Percentiles rank a stretch among this genome's conserved stretches.
phyloP scores from a whole-genome alignment of 2,888 invertebrate genomes.

The Galeopsomyia nigrocyanea region DNA sequence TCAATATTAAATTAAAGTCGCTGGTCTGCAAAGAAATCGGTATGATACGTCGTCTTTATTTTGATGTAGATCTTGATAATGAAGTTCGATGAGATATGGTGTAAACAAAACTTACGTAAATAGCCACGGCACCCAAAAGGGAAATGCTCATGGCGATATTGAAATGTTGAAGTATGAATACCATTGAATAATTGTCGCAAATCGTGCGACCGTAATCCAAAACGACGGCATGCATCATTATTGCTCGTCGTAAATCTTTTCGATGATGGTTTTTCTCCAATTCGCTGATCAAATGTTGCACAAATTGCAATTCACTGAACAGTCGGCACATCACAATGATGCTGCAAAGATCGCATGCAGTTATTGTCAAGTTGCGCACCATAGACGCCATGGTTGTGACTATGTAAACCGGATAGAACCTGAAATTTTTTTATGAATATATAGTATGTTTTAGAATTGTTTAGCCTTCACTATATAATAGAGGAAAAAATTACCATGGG shows the following conservation, averaged over 20 bases:
- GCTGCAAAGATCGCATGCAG: neutral
- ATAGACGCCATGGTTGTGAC: neutral
- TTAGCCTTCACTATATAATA: conserved; percentile 8
- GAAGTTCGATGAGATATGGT: neutral
- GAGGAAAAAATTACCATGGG: neutral
- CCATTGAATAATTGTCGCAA: neutral
- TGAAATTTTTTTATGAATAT: neutral
- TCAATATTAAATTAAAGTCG: neutral
- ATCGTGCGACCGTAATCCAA: conserved; percentile 13
- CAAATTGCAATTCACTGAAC: neutral
- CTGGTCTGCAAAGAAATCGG: neutral
- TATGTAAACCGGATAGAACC: conserved; percentile 10
- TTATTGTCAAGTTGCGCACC: neutral
- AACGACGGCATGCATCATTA: neutral
- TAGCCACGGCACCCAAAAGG: neutral
- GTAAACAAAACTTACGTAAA: neutral
- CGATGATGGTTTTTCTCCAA: neutral
- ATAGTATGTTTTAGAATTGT: neutral
- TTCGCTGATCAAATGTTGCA: neutral
- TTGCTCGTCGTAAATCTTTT: neutral
- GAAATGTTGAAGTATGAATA: conserved; percentile 12
- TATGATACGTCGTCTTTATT: neutral
- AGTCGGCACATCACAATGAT: conserved; percentile 23
- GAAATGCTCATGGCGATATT: neutral
- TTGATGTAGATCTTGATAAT: neutral